Evolutionary conservation across 1,140 invertebrate genomes (phyloP).

Genomic region (Glomeris maerens): DNA sequence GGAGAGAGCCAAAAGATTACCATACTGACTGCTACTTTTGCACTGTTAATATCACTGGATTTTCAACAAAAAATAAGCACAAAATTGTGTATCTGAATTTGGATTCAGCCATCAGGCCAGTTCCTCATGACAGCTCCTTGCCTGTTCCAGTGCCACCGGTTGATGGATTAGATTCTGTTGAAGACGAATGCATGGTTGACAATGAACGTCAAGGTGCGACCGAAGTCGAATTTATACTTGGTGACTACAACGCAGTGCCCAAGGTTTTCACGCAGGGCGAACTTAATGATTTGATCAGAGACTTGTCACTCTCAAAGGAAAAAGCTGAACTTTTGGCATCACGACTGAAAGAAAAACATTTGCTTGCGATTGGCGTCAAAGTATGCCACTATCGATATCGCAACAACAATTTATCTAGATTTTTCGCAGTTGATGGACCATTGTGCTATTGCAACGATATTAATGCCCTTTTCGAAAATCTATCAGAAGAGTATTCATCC

Average conservation of each 20-base stretch:
- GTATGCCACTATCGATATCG: constrained; percentile 5
- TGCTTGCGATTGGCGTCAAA: constrained; percentile 9
- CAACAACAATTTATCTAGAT: constrained; percentile 3
- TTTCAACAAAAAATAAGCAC: not conserved
- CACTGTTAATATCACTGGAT: constrained; percentile 5
- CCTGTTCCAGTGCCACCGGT: not conserved
- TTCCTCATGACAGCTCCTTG: not conserved
- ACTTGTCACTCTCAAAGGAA: constrained; percentile 12
- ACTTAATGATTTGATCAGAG: constrained; percentile 9
- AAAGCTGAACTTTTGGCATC: constrained; percentile 14
- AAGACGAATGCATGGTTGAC: not conserved
- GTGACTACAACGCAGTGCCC: not conserved
- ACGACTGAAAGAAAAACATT: constrained; percentile 13
- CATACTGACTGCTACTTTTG: constrained; percentile 18
- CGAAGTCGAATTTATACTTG: not conserved
- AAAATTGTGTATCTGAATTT: not conserved
- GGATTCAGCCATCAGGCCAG: not conserved
- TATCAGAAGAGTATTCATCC: constrained; percentile 12
- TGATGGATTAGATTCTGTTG: not conserved
- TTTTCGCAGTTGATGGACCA: constrained; percentile 6
- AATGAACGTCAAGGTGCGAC: not conserved
- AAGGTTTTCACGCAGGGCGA: not conserved
- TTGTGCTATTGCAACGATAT: constrained; percentile 2
- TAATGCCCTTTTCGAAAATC: not conserved
- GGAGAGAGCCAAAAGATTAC: constrained; percentile 18